A percentile compares a stretch with the other conserved stretches of the same genome.
These are phyloP conservation scores for Drosophila ezoana DNA, from an alignment of 2,888 invertebrate genomes.

Conservation along the genomic window DNA sequence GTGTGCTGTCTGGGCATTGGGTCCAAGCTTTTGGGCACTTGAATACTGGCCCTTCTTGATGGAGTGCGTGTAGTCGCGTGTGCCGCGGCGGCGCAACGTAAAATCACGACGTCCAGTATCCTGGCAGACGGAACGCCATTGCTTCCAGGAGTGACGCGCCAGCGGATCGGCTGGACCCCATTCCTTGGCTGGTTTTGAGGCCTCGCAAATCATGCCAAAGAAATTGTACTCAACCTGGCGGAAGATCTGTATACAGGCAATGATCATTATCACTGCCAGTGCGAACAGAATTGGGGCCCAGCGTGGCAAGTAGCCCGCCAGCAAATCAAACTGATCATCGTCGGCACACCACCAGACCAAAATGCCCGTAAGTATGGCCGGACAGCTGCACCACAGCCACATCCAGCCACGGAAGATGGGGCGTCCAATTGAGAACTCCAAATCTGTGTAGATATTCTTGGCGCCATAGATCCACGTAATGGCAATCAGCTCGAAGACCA, in stretches of 20 bases:
- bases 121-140: constrained; percentile 85
- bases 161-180: constrained; percentile 85
- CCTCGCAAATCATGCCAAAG: constrained; percentile 85
- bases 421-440: constrained; percentile 85
- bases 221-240: constrained; percentile 85
- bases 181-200: constrained; percentile 85
- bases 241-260: constrained; percentile 84
- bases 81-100: constrained; percentile 84
- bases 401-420: constrained; percentile 84
- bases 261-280: constrained; percentile 80
- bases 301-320: constrained; percentile 82
- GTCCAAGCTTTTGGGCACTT: constrained; percentile 72
- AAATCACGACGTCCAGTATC: constrained; percentile 85
- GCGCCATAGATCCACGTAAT: constrained; percentile 85
- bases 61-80: constrained; percentile 85
- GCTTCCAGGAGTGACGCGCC: constrained; percentile 85
- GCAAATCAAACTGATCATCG: constrained; percentile 80
- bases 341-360: constrained; percentile 85
- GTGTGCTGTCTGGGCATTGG: constrained; percentile 58
- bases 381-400: constrained; percentile 83
- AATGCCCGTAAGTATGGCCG: constrained; percentile 82
- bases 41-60: constrained; percentile 85
- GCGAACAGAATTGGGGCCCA: constrained; percentile 84
- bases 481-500: constrained; percentile 84
- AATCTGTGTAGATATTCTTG: constrained; percentile 84